Evolutionary conservation across 2,888 invertebrate species (phyloP), one percentile per base, ranked within the genome.

Genomic region (Drosophila buzzatii): DNA sequence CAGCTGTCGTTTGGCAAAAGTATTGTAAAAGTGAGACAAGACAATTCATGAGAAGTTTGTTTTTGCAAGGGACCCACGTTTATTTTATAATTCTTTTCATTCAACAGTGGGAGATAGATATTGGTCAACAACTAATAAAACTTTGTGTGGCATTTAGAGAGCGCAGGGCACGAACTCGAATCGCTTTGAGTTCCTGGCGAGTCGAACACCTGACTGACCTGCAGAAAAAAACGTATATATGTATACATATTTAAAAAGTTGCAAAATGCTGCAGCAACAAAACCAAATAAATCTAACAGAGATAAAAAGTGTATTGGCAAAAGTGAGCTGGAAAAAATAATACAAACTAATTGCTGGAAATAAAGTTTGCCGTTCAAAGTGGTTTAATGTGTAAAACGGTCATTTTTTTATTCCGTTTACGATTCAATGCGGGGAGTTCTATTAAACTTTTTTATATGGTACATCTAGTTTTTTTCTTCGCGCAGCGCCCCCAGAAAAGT

Each of bases 111-210:
- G 53, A 16, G 64, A 71, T 73, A 78, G 64, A 73, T 73, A 81
- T 79, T 87, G 89, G 87, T 75, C 85, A 76, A 73, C 82, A 79
- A 89, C 82, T 79, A 89, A 85, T 79, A 79, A 85, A 89, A 89
- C 80, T 89, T 84, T 77, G 64, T 60, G 70, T 57, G 78, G 76
- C 84, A 74, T 79, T 70, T 73, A 69, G 70, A 67, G 69, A 81
- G 56, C 58, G 62, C 33, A 68, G 69, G 59, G 63, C 69, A 64
- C 45, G 65, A 67, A 41, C 70, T 79, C 42, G 27, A 57, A 66
- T 53, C 49, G 39, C n/a, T 23, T 23, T 23, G 23, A 45, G 45
- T 16, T 45, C 14, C 16, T 16, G 23, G 23, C 45, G 8, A 45
- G 23, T 16, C 45, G 45, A 16, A 59, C 67, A 79, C 71, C 76